These are phyloP conservation scores for Drosophila nr. perissopoda DNA, from an alignment of 2,888 invertebrate genomes.

Conservation along the genomic window DNA sequence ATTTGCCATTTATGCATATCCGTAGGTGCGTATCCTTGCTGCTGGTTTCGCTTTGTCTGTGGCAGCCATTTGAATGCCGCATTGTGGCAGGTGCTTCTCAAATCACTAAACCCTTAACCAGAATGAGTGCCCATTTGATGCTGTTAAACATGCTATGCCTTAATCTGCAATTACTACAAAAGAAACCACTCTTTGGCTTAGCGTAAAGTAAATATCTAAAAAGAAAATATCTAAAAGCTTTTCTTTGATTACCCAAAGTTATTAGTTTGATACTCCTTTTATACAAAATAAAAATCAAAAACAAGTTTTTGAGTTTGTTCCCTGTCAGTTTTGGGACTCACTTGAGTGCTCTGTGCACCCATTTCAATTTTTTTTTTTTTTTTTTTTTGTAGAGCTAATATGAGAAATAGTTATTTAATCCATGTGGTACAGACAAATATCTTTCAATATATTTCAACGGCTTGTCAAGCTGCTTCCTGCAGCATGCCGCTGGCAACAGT, in stretches of 20 bases:
- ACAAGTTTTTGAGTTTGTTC: not conserved
- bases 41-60: slow-evolving; percentile 5
- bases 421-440: slow-evolving; percentile 66
- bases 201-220: not conserved
- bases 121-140: slow-evolving; percentile 53
- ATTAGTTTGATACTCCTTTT: not conserved
- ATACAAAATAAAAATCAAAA: not conserved
- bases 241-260: not conserved
- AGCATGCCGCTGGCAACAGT: slow-evolving; percentile 29
- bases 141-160: slow-evolving; percentile 1
- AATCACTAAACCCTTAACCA: slow-evolving; percentile 34
- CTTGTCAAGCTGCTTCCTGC: slow-evolving; percentile 77
- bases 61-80: slow-evolving; percentile 19
- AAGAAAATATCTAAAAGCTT: not conserved
- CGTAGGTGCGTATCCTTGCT: slow-evolving; percentile 25
- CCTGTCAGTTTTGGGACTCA: not conserved
- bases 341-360: not conserved
- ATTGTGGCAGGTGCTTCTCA: slow-evolving; percentile 40
- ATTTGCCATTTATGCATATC: slow-evolving; percentile 47
- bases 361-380: not conserved
- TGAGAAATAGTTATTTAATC: slow-evolving; percentile 59
- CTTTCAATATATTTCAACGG: slow-evolving; percentile 81
- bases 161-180: not conserved
- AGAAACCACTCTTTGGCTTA: not conserved
- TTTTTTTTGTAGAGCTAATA: not conserved